Conservation (phyloP, 2,113 vertebrate species). For the Psophia crepitans region DNA sequence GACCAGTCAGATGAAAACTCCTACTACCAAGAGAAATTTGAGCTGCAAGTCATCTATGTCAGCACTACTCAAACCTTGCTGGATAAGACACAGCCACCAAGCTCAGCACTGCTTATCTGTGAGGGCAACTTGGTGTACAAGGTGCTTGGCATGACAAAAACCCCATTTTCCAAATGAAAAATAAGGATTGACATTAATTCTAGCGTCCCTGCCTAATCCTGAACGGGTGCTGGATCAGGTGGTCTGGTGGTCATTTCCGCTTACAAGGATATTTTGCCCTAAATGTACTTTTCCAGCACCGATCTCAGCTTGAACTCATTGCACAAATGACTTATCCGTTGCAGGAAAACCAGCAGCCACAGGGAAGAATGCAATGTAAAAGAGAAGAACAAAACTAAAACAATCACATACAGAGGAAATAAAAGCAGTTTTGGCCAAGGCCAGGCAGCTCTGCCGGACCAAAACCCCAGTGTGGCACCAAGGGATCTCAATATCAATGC, state of each 20-base stretch:
- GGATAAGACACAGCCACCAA: not conserved
- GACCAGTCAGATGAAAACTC: not conserved
- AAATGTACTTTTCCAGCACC: not conserved
- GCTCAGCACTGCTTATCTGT: not conserved
- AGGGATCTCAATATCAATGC: accelerated
- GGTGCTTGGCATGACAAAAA: not conserved
- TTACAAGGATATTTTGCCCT: not conserved
- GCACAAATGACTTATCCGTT: not conserved
- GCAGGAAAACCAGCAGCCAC: not conserved
- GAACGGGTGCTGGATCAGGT: not conserved
- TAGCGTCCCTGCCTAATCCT: not conserved
- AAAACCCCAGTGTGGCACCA: accelerated
- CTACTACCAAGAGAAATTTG: not conserved
- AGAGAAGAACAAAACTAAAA: not conserved
- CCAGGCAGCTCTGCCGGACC: not conserved
- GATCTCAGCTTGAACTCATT: not conserved
- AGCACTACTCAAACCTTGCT: not conserved
- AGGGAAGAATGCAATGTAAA: not conserved
- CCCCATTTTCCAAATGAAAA: not conserved
- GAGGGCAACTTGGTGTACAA: accelerated
- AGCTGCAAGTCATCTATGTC: not conserved
- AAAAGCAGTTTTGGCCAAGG: not conserved
- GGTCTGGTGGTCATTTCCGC: accelerated
- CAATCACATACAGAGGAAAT: not conserved
- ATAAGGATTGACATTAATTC: not conserved